Evolutionary conservation across 2,888 invertebrate genomes (phyloP).

Genomic region (Napeogenes inachia): DNA sequence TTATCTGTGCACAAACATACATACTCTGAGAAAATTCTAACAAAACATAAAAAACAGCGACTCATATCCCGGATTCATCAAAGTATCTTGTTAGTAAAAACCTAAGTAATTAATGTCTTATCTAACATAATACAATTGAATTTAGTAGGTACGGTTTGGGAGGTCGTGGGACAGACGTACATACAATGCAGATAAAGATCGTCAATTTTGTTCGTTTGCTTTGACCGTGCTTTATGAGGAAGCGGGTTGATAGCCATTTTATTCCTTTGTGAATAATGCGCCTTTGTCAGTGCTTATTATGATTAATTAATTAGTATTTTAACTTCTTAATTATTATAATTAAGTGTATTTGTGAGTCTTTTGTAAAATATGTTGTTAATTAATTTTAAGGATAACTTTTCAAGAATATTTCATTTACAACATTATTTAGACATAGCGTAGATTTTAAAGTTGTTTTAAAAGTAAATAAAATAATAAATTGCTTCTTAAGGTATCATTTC

Average conservation of each 20-base stretch:
- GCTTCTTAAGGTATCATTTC: too few relatives aligned
- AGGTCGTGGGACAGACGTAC: slow-evolving; percentile 66
- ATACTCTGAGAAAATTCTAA: slow-evolving; percentile 27
- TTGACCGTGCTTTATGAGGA: slow-evolving; percentile 48
- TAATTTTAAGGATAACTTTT: too few relatives aligned
- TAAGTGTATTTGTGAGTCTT: not conserved
- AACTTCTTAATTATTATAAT: slow-evolving; percentile 10
- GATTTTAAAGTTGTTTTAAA: too few relatives aligned
- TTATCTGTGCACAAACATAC: slow-evolving; percentile 18
- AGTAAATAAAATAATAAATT: too few relatives aligned
- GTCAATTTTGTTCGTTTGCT: slow-evolving; percentile 58
- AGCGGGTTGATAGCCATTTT: slow-evolving; percentile 32
- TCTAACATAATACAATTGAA: slow-evolving; percentile 44
- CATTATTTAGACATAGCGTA: too few relatives aligned
- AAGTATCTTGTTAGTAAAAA: slow-evolving; percentile 41
- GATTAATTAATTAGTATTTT: slow-evolving; percentile 20
- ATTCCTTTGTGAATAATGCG: slow-evolving; percentile 14
- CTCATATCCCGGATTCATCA: slow-evolving; percentile 34
- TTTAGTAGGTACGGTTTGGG: slow-evolving; percentile 54
- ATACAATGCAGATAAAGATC: slow-evolving; percentile 57
- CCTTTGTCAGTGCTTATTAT: slow-evolving; percentile 20
- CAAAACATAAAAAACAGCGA: slow-evolving; percentile 26
- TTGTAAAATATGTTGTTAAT: too few relatives aligned
- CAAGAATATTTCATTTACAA: too few relatives aligned
- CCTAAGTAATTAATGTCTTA: slow-evolving; percentile 45